These are phyloP conservation scores for Clanis bilineata DNA, from an alignment of 2,888 invertebrate species.

Conservation along the genomic window DNA sequence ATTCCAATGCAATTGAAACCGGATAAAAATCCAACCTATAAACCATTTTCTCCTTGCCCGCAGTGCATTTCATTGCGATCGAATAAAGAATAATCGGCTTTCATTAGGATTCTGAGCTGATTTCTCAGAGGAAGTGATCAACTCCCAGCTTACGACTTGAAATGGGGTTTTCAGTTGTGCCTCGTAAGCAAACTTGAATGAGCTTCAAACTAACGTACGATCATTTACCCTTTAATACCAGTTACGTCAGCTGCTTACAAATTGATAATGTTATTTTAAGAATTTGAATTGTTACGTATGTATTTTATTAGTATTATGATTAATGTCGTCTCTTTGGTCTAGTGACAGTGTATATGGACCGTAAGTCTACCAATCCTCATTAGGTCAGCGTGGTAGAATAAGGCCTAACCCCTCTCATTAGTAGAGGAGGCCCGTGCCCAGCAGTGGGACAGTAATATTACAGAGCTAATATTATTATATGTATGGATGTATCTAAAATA, in stretches of 20 bases:
- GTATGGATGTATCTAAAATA: no score
- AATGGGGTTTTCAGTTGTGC: conserved; percentile 36
- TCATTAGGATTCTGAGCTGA: conserved; percentile 29
- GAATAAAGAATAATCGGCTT: conserved; percentile 31
- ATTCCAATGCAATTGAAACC: not conserved
- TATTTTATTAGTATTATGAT: no score
- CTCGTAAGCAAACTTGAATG: conserved; percentile 27
- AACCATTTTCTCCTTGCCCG: conserved; percentile 1
- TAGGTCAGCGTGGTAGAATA: no score
- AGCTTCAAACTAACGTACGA: conserved; percentile 19
- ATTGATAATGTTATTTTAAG: not conserved
- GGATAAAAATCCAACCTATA: not conserved
- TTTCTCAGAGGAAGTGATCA: conserved; percentile 38
- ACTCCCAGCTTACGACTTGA: conserved; percentile 41
- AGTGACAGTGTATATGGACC: no score
- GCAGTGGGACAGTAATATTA: no score
- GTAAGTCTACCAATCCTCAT: no score
- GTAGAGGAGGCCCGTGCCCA: no score
- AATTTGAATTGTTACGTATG: not conserved
- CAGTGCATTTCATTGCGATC: conserved; percentile 21
- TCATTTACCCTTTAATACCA: conserved; percentile 2
- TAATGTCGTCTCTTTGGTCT: no score
- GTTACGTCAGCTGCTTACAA: not conserved
- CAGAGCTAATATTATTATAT: no score
- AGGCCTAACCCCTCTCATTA: no score